Conservation (phyloP, 2,888 invertebrate genomes). For the Latrodectus elegans region DNA sequence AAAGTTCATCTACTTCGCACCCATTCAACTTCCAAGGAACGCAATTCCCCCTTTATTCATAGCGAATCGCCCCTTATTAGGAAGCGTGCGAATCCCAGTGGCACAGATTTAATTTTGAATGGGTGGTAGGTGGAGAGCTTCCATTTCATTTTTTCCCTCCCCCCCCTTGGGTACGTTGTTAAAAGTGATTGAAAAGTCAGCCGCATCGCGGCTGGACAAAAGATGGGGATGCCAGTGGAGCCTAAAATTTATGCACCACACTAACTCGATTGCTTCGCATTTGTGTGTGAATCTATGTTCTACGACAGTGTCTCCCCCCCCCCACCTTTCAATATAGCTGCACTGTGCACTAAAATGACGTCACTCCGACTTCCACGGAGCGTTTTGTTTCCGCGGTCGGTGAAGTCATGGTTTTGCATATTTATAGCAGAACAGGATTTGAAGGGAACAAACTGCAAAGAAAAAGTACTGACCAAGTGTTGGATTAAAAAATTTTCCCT, state of each 20-base stretch:
- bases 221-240: constrained; percentile 45
- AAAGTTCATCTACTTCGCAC: constrained; percentile 25
- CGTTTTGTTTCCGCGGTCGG: constrained; percentile 27
- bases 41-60: constrained; percentile 44
- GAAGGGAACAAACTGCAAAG: neutral
- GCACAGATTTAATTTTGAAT: constrained; percentile 66
- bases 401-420: constrained; percentile 57
- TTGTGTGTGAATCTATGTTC: constrained; percentile 21
- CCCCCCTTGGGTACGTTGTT: constrained; percentile 34
- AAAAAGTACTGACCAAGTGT: neutral
- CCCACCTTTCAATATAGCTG: neutral
- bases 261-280: constrained; percentile 62
- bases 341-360: constrained; percentile 14
- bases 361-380: constrained; percentile 27
- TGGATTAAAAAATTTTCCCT: neutral
- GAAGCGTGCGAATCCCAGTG: constrained; percentile 54
- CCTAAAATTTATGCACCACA: constrained; percentile 67
- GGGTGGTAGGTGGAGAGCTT: neutral
- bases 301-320: neutral
- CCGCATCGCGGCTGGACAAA: constrained; percentile 43
- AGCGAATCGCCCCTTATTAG: constrained; percentile 64
- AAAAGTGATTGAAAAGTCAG: constrained; percentile 68
- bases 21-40: constrained; percentile 23
- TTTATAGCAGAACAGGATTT: constrained; percentile 18
- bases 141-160: constrained; percentile 39